Percentiles rank a stretch among this genome's conserved stretches.
Conservation (phyloP, 1,140 invertebrate genomes). For the Phenacoccus solenopsis region DNA sequence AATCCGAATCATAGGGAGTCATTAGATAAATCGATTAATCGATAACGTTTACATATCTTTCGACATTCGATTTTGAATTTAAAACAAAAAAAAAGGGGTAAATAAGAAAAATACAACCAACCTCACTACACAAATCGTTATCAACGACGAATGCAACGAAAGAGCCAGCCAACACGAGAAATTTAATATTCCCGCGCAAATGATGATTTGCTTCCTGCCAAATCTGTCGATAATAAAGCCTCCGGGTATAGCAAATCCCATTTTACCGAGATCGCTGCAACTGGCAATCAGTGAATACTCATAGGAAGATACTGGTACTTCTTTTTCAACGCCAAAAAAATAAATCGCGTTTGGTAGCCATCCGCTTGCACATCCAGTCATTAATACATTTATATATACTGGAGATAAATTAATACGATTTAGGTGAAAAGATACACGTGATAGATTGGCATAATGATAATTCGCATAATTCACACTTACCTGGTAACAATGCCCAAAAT, state of each 20-base stretch:
- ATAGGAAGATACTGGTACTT: neutral
- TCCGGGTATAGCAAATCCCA: neutral
- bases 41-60: no score
- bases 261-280: neutral
- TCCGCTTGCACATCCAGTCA: neutral
- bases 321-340: neutral
- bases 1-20: no score
- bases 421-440: no score
- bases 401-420: neutral
- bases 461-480: neutral
- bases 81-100: no score
- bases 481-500: neutral
- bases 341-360: neutral
- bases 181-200: neutral
- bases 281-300: neutral
- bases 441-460: no score
- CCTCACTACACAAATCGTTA: neutral
- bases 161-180: neutral
- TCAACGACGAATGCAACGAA: neutral
- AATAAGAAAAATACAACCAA: no score
- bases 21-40: no score
- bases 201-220: neutral
- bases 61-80: no score
- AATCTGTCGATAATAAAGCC: neutral
- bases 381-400: neutral